A percentile compares a stretch with the other conserved stretches of the same genome.
Evolutionary conservation across 2,888 invertebrate genomes (phyloP).

Genomic region (Thera obeliscata): DNA sequence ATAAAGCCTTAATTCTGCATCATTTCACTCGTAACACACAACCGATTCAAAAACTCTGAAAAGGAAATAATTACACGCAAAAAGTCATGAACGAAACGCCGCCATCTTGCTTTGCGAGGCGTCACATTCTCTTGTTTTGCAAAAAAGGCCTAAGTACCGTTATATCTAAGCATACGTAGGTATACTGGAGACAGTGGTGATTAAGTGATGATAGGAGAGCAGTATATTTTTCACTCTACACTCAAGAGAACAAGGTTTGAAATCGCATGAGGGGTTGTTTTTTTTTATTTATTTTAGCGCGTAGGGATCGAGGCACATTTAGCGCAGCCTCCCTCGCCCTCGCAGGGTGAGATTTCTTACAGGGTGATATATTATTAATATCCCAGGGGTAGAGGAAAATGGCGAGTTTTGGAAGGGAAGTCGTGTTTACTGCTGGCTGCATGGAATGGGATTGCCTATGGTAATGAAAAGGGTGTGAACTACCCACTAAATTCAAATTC

Average conservation of each 20-base stretch:
- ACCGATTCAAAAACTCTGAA: conserved; percentile 45
- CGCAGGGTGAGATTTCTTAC: conserved; percentile 75
- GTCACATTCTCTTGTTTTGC: conserved; percentile 70
- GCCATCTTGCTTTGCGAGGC: conserved; percentile 81
- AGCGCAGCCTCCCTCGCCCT: conserved; percentile 69
- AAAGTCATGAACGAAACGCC: conserved; percentile 50
- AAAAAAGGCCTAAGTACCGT: conserved; percentile 77
- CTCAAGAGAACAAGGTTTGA: conserved; percentile 38
- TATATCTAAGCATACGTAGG: conserved; percentile 72
- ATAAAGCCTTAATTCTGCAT: conserved; percentile 46
- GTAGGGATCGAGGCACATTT: conserved; percentile 74
- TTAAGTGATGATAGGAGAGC: conserved; percentile 59
- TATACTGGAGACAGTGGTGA: conserved; percentile 73
- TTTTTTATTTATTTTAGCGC: conserved; percentile 61
- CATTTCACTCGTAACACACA: conserved; percentile 40
- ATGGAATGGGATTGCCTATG: conserved; percentile 30
- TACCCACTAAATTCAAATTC: background rate
- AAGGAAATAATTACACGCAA: conserved; percentile 53
- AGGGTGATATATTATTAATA: conserved; percentile 80
- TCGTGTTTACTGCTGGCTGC: conserved; percentile 58
- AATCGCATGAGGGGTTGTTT: conserved; percentile 48
- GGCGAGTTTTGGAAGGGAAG: conserved; percentile 65
- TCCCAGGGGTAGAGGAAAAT: conserved; percentile 69
- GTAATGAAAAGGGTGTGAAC: background rate
- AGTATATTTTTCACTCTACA: conserved; percentile 51